A percentile compares a stretch with the other conserved stretches of the same genome.
Conservation (phyloP, 2,113 vertebrate species). For the Mus pahari region DNA sequence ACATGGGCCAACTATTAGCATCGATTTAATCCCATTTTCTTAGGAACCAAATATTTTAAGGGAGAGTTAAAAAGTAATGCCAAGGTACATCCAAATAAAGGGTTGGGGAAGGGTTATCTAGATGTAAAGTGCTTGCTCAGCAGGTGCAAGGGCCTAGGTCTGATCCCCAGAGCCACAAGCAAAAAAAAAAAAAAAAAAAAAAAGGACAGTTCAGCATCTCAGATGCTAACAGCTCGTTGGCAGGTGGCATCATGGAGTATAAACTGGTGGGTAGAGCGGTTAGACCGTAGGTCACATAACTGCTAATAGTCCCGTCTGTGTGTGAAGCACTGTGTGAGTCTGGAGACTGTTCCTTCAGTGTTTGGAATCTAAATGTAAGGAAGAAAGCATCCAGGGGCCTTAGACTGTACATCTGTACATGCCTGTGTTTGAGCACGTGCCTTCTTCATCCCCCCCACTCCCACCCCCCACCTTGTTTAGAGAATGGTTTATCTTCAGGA, state of each 20-base stretch:
- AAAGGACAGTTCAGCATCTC: background rate
- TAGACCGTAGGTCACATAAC: background rate
- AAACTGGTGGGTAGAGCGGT: background rate
- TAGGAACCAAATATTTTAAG: background rate
- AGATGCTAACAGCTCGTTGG: background rate
- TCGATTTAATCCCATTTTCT: background rate
- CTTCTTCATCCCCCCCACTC: no score
- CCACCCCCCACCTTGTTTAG: background rate
- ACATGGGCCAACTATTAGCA: background rate
- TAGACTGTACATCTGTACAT: background rate
- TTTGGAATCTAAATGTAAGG: background rate
- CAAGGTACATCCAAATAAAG: background rate
- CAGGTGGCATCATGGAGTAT: background rate
- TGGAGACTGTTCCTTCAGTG: rapidly evolving
- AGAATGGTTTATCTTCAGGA: background rate
- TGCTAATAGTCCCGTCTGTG: background rate
- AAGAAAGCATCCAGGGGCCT: rapidly evolving
- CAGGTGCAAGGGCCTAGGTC: background rate
- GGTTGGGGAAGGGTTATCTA: background rate
- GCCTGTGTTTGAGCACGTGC: no score
- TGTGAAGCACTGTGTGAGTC: no score
- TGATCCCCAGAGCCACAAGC: background rate
- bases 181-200: background rate
- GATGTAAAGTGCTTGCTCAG: background rate
- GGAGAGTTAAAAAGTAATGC: background rate